These are phyloP conservation scores for Callosobruchus maculatus DNA, from an alignment of 2,888 invertebrate genomes.

Conservation along the genomic window DNA sequence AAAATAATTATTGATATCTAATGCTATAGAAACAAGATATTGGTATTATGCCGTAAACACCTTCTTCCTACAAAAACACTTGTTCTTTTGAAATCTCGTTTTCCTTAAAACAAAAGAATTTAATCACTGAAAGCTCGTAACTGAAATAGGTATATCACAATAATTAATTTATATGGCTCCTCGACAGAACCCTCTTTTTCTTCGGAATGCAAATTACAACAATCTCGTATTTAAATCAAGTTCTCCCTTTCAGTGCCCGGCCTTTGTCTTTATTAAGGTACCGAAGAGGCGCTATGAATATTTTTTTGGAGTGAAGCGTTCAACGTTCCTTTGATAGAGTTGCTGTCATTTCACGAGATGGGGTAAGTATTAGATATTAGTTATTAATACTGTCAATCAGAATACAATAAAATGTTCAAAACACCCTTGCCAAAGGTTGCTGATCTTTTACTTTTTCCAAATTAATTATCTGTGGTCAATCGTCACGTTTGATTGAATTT, in stretches of 20 bases:
- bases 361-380: too few relatives aligned
- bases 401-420: too few relatives aligned
- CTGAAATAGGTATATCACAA: background rate
- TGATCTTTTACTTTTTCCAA: too few relatives aligned
- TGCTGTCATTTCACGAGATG: too few relatives aligned
- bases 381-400: too few relatives aligned
- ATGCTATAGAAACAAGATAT: background rate
- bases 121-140: background rate
- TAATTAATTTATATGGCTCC: background rate
- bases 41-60: background rate
- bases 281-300: background rate
- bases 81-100: background rate
- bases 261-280: background rate
- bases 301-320: too few relatives aligned
- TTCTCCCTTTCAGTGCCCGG: background rate
- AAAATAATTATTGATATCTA: background rate
- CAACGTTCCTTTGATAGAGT: too few relatives aligned
- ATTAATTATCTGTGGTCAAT: too few relatives aligned
- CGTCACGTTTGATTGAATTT: too few relatives aligned
- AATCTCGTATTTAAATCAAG: background rate
- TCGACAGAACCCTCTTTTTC: background rate
- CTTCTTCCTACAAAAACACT: background rate
- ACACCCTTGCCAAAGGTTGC: too few relatives aligned
- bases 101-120: background rate
- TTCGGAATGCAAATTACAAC: background rate